Evolutionary conservation across 92 coral and sea anemone species (phyloP), one percentile per base, ranked within the genome.

Genomic region (Phymanthus crucifer): DNA sequence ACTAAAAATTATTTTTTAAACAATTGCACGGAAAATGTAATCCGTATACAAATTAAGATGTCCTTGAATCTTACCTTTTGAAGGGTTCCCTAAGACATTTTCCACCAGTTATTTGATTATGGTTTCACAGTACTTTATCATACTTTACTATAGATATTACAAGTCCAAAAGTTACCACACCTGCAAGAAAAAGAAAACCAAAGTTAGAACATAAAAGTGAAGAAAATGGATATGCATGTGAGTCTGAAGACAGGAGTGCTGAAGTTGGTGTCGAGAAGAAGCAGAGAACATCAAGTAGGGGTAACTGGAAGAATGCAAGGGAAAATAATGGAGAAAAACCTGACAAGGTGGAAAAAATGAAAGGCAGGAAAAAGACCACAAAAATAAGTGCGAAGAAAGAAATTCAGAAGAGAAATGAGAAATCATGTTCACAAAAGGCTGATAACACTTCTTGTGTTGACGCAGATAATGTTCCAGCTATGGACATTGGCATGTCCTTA

Each of bases 111-210:
- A 43, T 43, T 43, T 54, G 19, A 52, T 18, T 19, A n/a, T 2
- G 21, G 27, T 21, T 21, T 4, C 6, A 54, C 14, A 2, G 2
- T n/a, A 54, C 27, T 21, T 19, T 24, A 19, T 66, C 31, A 4
- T 17, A 66, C 34, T 3, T 66, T 17, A 27, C 5, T 66, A 4
- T 34, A 23, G 68, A 38, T 66, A 66, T 18, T 34, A 4, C 35
- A 66, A 29, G 40, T 32, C 21, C 26, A 29, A 34, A 66, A 34
- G 71, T n/a, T 29, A 66, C 7, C 0, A 31, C 71, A 23, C 71
- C 40, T 31, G 26, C 71, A 66, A 66, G 71, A 29, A 61, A 61
- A 69, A 32, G 40, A 18, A 69, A 69, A 34, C 12, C 73, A 69
- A 69, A 69, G 27, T 34, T 31, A 69, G 47, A 17, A 34, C 12